Evolutionary conservation across 2,797 vertebrate genomes (phyloP).

Genomic region (Microcaecilia unicolor): DNA sequence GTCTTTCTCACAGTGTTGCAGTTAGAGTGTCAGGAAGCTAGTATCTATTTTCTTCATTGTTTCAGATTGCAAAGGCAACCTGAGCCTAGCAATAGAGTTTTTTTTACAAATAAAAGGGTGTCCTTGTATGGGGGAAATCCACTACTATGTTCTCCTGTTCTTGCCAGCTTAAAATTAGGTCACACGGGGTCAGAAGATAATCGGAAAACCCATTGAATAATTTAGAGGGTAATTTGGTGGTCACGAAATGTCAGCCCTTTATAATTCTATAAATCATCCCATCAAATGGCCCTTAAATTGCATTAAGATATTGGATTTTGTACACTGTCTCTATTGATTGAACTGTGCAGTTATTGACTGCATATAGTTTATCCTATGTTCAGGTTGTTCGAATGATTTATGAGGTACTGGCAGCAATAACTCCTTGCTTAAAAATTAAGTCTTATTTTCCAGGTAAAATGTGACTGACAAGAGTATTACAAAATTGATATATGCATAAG

Average conservation of each 20-base stretch:
- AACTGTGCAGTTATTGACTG: constrained; percentile 22
- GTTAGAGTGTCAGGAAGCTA: no score
- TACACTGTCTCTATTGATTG: constrained; percentile 22
- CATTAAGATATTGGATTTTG: constrained; percentile 17
- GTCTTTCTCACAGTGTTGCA: background rate
- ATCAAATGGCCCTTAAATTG: constrained; percentile 23
- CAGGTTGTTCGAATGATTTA: constrained; percentile 21
- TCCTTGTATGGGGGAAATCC: no score
- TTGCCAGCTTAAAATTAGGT: constrained; percentile 6
- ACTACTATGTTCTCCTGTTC: no score
- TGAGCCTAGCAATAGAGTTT: constrained; percentile 6
- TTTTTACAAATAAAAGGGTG: constrained; percentile 7
- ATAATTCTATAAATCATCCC: constrained; percentile 39
- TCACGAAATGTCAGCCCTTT: constrained; percentile 31
- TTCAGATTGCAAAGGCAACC: constrained; percentile 9
- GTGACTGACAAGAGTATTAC: no score
- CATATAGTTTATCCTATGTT: background rate
- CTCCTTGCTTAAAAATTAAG: no score
- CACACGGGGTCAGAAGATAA: constrained; percentile 29
- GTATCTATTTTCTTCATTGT: background rate
- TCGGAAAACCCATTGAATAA: constrained; percentile 48
- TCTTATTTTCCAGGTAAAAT: no score
- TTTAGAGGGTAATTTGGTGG: constrained; percentile 41
- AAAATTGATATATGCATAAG: no score
- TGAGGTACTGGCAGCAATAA: no score